Conservation (phyloP, 1,140 invertebrate genomes). For the Pachyrhynchus sulphureomaculatus region DNA sequence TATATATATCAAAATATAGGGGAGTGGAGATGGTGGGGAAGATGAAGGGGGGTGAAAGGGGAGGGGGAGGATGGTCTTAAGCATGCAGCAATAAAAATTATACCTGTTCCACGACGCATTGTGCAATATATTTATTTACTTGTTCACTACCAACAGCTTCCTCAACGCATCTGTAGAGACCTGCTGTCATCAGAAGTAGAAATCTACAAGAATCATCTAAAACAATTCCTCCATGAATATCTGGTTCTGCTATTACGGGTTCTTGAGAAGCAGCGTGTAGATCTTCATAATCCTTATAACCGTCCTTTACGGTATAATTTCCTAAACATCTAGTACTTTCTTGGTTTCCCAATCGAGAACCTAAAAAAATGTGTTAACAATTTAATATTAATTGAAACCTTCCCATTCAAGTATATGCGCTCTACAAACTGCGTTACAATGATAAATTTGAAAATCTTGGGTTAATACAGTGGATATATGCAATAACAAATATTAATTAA, state of each 20-base stretch:
- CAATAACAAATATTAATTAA: too few species aligned
- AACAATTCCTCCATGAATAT: slow-evolving; percentile 77
- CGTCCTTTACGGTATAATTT: slow-evolving; percentile 86
- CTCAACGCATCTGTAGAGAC: slow-evolving; percentile 80
- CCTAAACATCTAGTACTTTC: slow-evolving; percentile 79
- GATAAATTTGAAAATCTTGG: too few species aligned
- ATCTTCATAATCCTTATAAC: slow-evolving; percentile 81
- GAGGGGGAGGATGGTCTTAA: too few species aligned
- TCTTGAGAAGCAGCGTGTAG: slow-evolving; percentile 67
- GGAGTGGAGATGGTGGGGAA: too few species aligned
- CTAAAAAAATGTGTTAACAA: too few species aligned
- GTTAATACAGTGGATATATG: too few species aligned
- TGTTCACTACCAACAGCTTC: slow-evolving; percentile 77
- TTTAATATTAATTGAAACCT: too few species aligned
- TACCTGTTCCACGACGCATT: slow-evolving; percentile 76
- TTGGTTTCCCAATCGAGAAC: slow-evolving; percentile 68
- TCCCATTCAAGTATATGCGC: too few species aligned
- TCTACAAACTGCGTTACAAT: too few species aligned
- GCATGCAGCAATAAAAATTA: slow-evolving; percentile 3
- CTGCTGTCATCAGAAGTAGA: slow-evolving; percentile 81
- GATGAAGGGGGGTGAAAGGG: too few species aligned
- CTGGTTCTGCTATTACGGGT: slow-evolving; percentile 81
- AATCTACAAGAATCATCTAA: slow-evolving; percentile 82
- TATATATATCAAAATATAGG: too few species aligned
- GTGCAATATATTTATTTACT: slow-evolving; percentile 77